Conservation (phyloP, 2,113 vertebrate genomes). For the Nesoenas mayeri region DNA sequence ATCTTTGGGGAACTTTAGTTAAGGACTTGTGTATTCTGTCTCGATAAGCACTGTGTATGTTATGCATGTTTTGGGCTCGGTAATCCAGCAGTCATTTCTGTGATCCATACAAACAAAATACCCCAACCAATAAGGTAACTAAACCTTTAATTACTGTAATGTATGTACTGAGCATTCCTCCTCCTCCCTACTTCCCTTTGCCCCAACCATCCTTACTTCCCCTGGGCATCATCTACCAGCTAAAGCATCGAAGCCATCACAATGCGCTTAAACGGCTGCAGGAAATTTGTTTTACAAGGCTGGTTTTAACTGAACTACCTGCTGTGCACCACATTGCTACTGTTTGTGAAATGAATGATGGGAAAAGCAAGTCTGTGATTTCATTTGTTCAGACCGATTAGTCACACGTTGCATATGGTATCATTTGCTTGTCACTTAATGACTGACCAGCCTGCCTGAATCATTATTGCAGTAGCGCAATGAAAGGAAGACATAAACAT, state of each 20-base stretch:
- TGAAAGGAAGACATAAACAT: slow-evolving; percentile 92
- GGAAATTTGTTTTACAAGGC: slow-evolving; percentile 91
- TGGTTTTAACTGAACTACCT: slow-evolving; percentile 89
- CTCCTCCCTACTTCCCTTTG: slow-evolving; percentile 53
- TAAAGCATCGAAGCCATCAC: slow-evolving; percentile 50
- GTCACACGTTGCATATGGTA: slow-evolving; percentile 88
- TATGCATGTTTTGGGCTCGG: slow-evolving; percentile 67
- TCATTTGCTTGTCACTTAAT: slow-evolving; percentile 99
- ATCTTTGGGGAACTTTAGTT: slow-evolving; percentile 22
- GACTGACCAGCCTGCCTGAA: slow-evolving; percentile 91
- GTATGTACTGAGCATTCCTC: slow-evolving; percentile 68
- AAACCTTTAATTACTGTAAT: slow-evolving; percentile 81
- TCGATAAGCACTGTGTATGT: background rate
- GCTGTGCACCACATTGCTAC: slow-evolving; percentile 83
- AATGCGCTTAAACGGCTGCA: slow-evolving; percentile 75
- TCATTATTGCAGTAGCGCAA: slow-evolving; percentile 82
- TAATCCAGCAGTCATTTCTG: slow-evolving; percentile 68
- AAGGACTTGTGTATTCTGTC: background rate
- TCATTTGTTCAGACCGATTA: slow-evolving; percentile 91
- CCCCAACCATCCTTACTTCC: slow-evolving; percentile 60
- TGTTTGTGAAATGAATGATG: slow-evolving; percentile 85
- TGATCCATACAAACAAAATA: slow-evolving; percentile 75
- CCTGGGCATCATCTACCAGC: slow-evolving; percentile 44
- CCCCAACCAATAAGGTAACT: slow-evolving; percentile 72
- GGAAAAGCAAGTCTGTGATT: slow-evolving; percentile 91